Percentiles rank a stretch among this genome's conserved stretches.
phyloP scores from a whole-genome alignment of 2,888 invertebrate genomes.

The Drosophila paramelanica region DNA sequence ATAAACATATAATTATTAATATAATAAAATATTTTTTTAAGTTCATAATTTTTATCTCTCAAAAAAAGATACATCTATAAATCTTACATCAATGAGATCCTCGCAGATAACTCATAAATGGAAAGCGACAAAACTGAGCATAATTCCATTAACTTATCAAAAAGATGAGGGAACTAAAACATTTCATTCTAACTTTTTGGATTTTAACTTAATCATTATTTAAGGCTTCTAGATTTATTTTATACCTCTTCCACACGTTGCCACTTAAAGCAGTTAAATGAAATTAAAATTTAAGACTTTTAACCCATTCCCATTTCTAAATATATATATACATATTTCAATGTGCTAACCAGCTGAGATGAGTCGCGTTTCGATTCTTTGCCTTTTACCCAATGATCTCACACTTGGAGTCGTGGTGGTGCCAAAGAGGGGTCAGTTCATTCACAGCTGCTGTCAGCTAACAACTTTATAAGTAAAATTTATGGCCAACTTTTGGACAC shows the following conservation, averaged over 20 bases:
- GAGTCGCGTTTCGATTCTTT: slow-evolving; percentile 12
- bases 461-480: slow-evolving; percentile 76
- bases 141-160: too few relatives aligned
- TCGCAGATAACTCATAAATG: too few relatives aligned
- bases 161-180: too few relatives aligned
- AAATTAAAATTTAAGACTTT: neutral
- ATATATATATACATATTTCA: slow-evolving; percentile 26
- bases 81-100: too few relatives aligned
- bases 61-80: too few relatives aligned
- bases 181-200: too few relatives aligned
- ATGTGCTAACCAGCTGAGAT: slow-evolving; percentile 14
- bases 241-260: neutral
- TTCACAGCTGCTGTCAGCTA: slow-evolving; percentile 71
- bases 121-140: too few relatives aligned
- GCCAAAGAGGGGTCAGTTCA: slow-evolving; percentile 44
- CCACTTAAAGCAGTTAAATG: neutral
- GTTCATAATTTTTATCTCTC: too few relatives aligned
- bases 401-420: slow-evolving; percentile 28
- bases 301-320: slow-evolving; percentile 4
- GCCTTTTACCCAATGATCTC: slow-evolving; percentile 32
- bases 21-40: too few relatives aligned
- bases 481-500: slow-evolving; percentile 51
- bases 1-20: too few relatives aligned
- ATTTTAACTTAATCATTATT: too few relatives aligned
- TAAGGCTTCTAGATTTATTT: too few relatives aligned